Percentiles rank a stretch among this genome's conserved stretches.
Evolutionary conservation across 2,797 vertebrate species (phyloP).

Genomic region (Gephyroberyx darwinii): DNA sequence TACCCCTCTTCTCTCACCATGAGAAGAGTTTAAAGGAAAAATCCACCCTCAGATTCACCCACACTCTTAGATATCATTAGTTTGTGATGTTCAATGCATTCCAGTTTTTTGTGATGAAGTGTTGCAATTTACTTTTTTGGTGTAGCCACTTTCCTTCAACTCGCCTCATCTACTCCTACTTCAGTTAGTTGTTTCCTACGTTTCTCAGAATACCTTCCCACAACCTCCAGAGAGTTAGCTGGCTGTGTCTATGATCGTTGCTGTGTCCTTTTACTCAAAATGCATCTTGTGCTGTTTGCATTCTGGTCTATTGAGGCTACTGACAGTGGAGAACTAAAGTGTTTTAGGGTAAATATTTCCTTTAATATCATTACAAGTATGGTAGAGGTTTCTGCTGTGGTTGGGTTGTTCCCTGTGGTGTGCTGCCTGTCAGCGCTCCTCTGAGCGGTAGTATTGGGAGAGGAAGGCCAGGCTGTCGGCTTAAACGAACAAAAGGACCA

Average conservation of each 20-base stretch:
- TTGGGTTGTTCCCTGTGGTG: not conserved
- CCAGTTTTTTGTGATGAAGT: constrained; percentile 1
- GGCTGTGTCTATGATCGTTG: no score
- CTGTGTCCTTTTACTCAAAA: no score
- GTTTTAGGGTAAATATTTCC: no score
- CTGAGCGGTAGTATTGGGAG: not conserved
- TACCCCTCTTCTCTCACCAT: constrained; percentile 1
- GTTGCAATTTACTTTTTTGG: constrained; percentile 5
- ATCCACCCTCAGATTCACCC: constrained; percentile 4
- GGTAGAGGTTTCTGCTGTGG: not conserved
- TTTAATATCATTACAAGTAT: constrained; percentile 1
- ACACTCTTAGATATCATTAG: constrained; percentile 14
- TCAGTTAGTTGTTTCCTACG: not conserved
- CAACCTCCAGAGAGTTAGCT: no score
- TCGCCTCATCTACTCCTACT: not conserved
- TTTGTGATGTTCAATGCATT: constrained; percentile 18
- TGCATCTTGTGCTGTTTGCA: no score
- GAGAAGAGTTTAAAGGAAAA: constrained; percentile 28
- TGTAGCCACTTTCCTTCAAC: not conserved
- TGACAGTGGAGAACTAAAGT: no score
- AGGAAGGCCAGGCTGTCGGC: not conserved
- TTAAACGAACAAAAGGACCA: constrained; percentile 15
- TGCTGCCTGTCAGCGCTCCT: not conserved
- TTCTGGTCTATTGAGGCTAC: no score
- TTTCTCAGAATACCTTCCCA: not conserved